A percentile compares a stretch with the other conserved stretches of the same genome.
phyloP scores from a whole-genome alignment of 2,797 vertebrate genomes.

The Denticeps clupeoides region DNA sequence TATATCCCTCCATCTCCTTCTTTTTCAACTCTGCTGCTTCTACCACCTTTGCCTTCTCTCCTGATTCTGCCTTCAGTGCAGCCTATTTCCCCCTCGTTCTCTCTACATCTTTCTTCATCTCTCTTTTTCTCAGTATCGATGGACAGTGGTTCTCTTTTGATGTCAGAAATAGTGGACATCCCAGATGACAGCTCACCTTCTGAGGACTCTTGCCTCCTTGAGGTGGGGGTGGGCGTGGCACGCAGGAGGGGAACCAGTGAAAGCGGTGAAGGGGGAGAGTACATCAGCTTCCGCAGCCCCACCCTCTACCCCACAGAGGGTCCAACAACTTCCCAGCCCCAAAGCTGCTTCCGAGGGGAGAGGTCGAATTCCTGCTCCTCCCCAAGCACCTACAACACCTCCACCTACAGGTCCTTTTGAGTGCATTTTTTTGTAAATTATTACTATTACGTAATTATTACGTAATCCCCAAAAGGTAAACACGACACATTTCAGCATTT shows the following conservation, averaged over 20 bases:
- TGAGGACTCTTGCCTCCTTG: constrained; percentile 89
- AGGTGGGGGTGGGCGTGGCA: constrained; percentile 59
- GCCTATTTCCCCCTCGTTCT: background rate
- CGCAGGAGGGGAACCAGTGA: constrained; percentile 61
- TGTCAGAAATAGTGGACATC: constrained; percentile 87
- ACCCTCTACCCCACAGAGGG: constrained; percentile 54
- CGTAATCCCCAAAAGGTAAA: too few relatives aligned
- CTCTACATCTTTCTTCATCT: too few relatives aligned
- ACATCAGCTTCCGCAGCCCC: constrained; percentile 43
- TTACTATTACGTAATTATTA: too few relatives aligned
- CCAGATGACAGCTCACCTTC: constrained; percentile 89
- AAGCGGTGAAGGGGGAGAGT: constrained; percentile 55
- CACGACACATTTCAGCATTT: too few relatives aligned
- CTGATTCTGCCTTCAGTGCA: too few relatives aligned
- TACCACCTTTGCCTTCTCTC: background rate
- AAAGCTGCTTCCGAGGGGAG: constrained; percentile 66
- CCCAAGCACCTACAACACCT: constrained; percentile 57
- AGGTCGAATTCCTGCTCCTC: constrained; percentile 91
- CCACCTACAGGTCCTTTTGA: constrained; percentile 49
- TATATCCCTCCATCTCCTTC: background rate
- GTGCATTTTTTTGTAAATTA: too few relatives aligned
- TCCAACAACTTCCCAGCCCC: constrained; percentile 55
- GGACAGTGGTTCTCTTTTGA: constrained; percentile 85
- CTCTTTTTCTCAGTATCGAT: constrained; percentile 81
- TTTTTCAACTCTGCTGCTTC: too few relatives aligned